phyloP scores from a whole-genome alignment of 2,113 vertebrate genomes.

The Phrynosoma blainvillii region DNA sequence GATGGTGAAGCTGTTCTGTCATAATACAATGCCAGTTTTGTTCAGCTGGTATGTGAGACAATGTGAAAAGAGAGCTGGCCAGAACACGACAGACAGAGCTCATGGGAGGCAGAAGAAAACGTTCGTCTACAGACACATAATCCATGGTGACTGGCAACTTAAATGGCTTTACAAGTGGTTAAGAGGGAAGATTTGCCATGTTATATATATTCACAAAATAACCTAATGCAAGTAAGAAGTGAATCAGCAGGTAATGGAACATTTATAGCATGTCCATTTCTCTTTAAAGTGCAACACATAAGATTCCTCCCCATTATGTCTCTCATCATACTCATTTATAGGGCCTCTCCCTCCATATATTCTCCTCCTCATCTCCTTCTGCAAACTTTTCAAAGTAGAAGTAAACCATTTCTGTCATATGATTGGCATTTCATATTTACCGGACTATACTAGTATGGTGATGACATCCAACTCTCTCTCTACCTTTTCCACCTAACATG shows the following conservation, averaged over 20 bases:
- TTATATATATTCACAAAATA: background rate
- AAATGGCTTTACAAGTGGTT: background rate
- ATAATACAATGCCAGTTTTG: background rate
- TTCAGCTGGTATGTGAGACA: background rate
- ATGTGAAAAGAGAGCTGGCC: background rate
- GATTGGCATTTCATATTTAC: background rate
- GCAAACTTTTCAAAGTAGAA: background rate
- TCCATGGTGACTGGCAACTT: background rate
- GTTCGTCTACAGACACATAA: background rate
- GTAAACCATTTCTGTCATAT: background rate
- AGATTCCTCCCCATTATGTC: background rate
- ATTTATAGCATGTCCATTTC: background rate
- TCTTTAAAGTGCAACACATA: background rate
- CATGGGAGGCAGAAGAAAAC: background rate
- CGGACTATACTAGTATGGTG: background rate
- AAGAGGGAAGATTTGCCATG: background rate
- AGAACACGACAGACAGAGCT: background rate
- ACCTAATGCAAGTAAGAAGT: background rate
- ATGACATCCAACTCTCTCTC: no score
- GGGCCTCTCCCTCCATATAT: background rate
- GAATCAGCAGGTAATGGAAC: background rate
- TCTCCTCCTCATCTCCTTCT: no score
- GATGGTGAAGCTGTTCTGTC: background rate
- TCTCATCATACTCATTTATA: background rate
- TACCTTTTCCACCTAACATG: background rate